A percentile compares a stretch with the other conserved stretches of the same genome.
These are phyloP conservation scores for Drosophila sturtevanti DNA, from an alignment of 1,140 invertebrate genomes.

Conservation along the genomic window DNA sequence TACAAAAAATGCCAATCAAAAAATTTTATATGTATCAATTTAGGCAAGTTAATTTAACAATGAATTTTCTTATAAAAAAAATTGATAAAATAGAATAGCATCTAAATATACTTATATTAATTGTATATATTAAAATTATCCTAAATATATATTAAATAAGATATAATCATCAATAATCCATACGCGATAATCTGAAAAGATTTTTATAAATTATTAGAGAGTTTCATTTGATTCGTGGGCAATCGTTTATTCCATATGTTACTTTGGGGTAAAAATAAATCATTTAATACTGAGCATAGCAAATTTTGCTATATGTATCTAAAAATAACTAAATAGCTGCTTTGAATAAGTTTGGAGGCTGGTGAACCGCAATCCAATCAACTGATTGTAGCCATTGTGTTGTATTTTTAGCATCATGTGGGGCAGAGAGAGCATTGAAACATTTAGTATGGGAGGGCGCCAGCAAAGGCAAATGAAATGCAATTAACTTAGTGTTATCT, in stretches of 20 bases:
- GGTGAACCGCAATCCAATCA: conserved; percentile 9
- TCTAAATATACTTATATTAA: no score
- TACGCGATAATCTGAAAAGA: no score
- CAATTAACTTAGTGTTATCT: conserved; percentile 35
- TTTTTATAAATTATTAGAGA: neutral
- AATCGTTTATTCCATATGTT: neutral
- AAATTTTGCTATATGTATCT: conserved; percentile 40
- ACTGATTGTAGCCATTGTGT: conserved; percentile 22
- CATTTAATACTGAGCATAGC: conserved; percentile 25
- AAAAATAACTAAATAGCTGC: conserved; percentile 36
- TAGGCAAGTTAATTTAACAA: no score
- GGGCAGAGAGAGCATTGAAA: conserved; percentile 28
- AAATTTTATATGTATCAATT: no score
- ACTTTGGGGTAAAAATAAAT: conserved; percentile 5
- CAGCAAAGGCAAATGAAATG: conserved; percentile 40
- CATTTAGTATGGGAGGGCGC: conserved; percentile 52
- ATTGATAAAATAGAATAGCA: no score
- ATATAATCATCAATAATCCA: no score
- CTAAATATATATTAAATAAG: no score
- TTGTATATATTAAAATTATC: no score
- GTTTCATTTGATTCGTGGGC: neutral
- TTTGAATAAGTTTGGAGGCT: conserved; percentile 35
- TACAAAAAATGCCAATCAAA: no score
- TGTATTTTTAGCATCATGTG: conserved; percentile 55
- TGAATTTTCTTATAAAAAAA: no score